phyloP scores from a whole-genome alignment of 2,888 invertebrate genomes.

The Drosophila niveifrons region DNA sequence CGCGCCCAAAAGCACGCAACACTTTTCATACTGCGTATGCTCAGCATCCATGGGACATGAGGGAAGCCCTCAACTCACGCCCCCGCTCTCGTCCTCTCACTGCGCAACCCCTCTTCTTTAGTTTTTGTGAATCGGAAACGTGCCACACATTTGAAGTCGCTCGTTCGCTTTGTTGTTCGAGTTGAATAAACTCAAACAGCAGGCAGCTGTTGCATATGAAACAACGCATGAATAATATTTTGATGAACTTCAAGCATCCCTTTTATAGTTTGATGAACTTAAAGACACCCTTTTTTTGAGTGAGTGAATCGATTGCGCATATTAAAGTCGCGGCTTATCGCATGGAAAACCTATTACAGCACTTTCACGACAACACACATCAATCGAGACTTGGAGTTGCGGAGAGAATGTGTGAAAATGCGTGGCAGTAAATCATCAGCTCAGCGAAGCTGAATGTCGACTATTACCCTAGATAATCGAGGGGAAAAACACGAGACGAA shows the following conservation, averaged over 20 bases:
- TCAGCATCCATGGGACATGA: constrained; percentile 57
- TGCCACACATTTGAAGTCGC: constrained; percentile 47
- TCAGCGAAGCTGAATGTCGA: constrained; percentile 26
- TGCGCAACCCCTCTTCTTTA: background rate
- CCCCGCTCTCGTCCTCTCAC: background rate
- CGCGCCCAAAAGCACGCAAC: constrained; percentile 75
- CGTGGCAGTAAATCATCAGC: constrained; percentile 54
- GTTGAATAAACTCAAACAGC: constrained; percentile 72
- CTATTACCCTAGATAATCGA: constrained; percentile 63
- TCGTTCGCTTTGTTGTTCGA: constrained; percentile 43
- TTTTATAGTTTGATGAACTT: constrained; percentile 36
- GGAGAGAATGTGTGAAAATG: constrained; percentile 50
- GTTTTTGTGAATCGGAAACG: constrained; percentile 45
- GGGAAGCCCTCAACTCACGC: constrained; percentile 3
- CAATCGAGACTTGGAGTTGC: constrained; percentile 5
- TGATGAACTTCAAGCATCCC: constrained; percentile 46
- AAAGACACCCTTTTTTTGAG: constrained; percentile 35
- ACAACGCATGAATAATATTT: constrained; percentile 31
- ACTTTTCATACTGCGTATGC: constrained; percentile 55
- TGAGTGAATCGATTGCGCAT: constrained; percentile 49
- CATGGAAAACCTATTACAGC: constrained; percentile 47
- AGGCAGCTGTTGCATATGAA: constrained; percentile 45
- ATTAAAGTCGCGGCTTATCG: constrained; percentile 39
- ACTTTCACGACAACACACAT: constrained; percentile 67
- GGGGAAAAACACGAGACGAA: constrained; percentile 32